phyloP scores from a whole-genome alignment of 2,797 vertebrate genomes.

The Potorous gilbertii region DNA sequence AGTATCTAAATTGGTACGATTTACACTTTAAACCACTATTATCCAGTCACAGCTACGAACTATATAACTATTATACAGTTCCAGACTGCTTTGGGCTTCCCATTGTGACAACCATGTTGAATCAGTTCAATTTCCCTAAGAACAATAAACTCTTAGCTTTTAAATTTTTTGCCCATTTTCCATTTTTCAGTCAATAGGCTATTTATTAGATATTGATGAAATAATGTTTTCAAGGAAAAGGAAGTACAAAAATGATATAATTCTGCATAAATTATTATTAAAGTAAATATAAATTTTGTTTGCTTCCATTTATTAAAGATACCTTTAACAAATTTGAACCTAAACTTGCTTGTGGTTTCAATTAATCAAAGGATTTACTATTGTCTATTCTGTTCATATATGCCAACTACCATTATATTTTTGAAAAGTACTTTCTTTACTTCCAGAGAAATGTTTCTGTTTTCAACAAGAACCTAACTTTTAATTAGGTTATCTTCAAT shows the following conservation, averaged over 20 bases:
- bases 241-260: slow-evolving; percentile 19
- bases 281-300: neutral
- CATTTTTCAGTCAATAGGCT: neutral
- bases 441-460: slow-evolving; percentile 58
- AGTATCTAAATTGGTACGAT: neutral
- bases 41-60: too few species aligned
- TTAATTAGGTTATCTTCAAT: slow-evolving; percentile 49
- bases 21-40: neutral
- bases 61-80: too few species aligned
- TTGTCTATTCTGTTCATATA: slow-evolving; percentile 59
- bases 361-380: slow-evolving; percentile 59
- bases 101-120: neutral
- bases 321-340: slow-evolving; percentile 57
- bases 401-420: slow-evolving; percentile 40
- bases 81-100: neutral
- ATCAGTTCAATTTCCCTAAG: neutral
- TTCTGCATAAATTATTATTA: slow-evolving; percentile 23
- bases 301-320: slow-evolving; percentile 29
- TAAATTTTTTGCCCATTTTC: neutral
- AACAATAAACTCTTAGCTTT: neutral
- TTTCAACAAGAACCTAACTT: slow-evolving; percentile 52
- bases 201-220: neutral
- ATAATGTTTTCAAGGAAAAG: neutral
- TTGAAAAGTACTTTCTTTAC: slow-evolving; percentile 65
- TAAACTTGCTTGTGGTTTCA: slow-evolving; percentile 60